Base-by-base conservation (phyloP, 1,140 invertebrate species). In the Drosophila insularis region DNA sequence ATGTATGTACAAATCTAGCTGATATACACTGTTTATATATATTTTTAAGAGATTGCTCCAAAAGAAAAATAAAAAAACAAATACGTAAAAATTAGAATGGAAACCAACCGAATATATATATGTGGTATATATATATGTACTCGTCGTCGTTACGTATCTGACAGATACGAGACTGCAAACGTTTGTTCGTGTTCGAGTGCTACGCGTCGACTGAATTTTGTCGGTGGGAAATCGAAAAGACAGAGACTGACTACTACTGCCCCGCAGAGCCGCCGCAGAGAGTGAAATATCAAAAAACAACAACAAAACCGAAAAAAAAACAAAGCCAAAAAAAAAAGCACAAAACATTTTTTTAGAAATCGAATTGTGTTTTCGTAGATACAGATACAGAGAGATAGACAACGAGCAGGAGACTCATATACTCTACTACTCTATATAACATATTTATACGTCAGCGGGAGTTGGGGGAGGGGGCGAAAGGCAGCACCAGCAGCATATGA, bases 101-200 rank as follows among this genome's bases (percentile, higher is more conserved):
- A 69, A 80, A 89, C 84, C 66, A 80, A 89, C 84, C 74, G 80
- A 80, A 84, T 80, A 70, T 84, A 70, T 86, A 67, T 76, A 73
- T 66, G 43, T 8, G 14, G 14, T 50, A 21, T 50, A 19, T 50
- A 50, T 50, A 50, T 50, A 50, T 50, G 43, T 50, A 50, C 43
- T 50, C 43, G 43, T 79, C 79, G 82, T 78, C 84, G 68, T 64
- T 69, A 66, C 85, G 84, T 89, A 89, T 89, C 84, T 75, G 61
- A 58, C 61, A 72, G 84, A 89, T 89, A 89, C 84, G 75, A 50
- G 75, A 50, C 76, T 71, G 67, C 71, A 65, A 81, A 81, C 79
- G 77, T 84, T 80, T 89, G 80, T 84, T 89, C 84, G 85, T 89
- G 84, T 80, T 89, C 43, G 84, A 89, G 84, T 89, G 85, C 84